Base-by-base conservation (phyloP, 2,888 invertebrate species). In the Prionchulus punctatus region DNA sequence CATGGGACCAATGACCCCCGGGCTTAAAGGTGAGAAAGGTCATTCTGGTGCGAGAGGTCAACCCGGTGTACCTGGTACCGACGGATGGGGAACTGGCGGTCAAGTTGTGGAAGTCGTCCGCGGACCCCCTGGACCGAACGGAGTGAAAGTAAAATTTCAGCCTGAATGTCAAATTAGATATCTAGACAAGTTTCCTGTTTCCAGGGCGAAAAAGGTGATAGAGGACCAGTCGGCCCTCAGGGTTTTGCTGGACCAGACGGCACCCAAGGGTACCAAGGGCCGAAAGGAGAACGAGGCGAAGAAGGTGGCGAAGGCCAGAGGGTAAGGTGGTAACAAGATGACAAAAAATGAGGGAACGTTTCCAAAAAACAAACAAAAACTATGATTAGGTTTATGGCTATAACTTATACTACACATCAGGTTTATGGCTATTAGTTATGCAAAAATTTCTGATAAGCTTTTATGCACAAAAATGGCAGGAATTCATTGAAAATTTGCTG, bases 201-300 rank as follows among this genome's bases (percentile, higher is more conserved):
- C 23, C 49, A 58, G 42, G 62, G 61, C 12, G 27, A 47, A 2
- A 58, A 58, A 48, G 62, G 62, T 31, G 48, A n/a, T n/a, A 45
- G 52, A 28, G 62, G 60, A 15, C 59, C 59, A 27, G 56, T 26
- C 27, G 62, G 61, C 31, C 54, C 51, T 26, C 28, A 54, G 25
- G 57, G 57, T 18, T 26, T 27, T 12, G 27, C 18, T 23, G 65
- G 64, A n/a, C 49, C 57, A 26, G 57, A 62, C 23, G 65, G 65
- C 3, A 59, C 55, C 43, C 43, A 51, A 23, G 65, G 65, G 21
- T 54, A 50, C 2, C 52, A 54, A 2, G 65, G 66, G 18, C 30
- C 26, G 18, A 45, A 45, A 23, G 47, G 47, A 7, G 47, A 21
- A 18, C 7, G n/a, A 18, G 47, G 47, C 23, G 47, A 45, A 12